Conservation (phyloP, 2,797 vertebrate genomes). For the Intellagama lesueurii region DNA sequence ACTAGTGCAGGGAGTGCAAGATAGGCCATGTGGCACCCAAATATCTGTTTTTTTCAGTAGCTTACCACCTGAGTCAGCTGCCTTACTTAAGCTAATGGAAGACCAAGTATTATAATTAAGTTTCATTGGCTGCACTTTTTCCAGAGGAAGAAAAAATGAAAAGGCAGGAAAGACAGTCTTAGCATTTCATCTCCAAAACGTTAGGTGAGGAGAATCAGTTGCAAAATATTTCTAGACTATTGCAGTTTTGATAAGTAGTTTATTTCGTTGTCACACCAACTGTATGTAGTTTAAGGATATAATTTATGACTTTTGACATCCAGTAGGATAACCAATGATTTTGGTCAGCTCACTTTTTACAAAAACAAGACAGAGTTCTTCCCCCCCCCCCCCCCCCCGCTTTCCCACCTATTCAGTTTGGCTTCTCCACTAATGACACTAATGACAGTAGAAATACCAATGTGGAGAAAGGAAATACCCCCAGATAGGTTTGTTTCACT, state of each 20-base stretch:
- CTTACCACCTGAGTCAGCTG: neutral
- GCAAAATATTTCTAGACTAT: neutral
- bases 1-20: neutral
- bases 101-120: neutral
- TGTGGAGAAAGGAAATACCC: neutral
- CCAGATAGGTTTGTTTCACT: neutral
- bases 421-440: neutral
- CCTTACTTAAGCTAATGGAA: neutral
- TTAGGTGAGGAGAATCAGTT: neutral
- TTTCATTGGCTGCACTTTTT: neutral
- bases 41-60: neutral
- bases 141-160: neutral
- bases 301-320: neutral
- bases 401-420: neutral
- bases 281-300: neutral
- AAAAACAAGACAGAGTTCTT: neutral
- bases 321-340: neutral
- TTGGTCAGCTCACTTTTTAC: neutral
- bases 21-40: neutral
- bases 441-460: neutral
- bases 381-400: neutral
- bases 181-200: neutral
- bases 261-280: neutral
- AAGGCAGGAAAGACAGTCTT: neutral
- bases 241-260: neutral